These are phyloP conservation scores for Platyrinchus mystaceus DNA, from an alignment of 2,797 vertebrate genomes.

Conservation along the genomic window DNA sequence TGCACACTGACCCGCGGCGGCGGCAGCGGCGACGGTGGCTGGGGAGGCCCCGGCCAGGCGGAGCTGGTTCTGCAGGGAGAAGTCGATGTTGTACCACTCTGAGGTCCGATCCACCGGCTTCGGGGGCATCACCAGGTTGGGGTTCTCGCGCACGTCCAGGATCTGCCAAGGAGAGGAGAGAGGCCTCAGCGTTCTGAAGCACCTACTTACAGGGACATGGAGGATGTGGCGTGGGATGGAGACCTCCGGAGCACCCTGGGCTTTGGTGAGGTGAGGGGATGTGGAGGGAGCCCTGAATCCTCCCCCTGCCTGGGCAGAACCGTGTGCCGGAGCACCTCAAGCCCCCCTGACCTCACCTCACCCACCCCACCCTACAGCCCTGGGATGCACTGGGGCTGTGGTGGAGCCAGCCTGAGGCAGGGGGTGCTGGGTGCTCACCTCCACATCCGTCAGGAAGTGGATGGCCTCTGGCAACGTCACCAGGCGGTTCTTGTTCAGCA, in stretches of 20 bases:
- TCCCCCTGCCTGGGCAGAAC: not conserved
- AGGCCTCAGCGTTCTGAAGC: not conserved
- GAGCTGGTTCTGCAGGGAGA: constrained; percentile 97
- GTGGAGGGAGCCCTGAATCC: rapidly evolving
- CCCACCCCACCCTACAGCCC: not conserved
- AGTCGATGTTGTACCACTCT: constrained; percentile 99
- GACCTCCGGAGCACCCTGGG: rapidly evolving
- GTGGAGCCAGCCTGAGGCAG: not conserved
- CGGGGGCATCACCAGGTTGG: constrained; percentile 95
- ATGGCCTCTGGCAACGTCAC: constrained; percentile 94
- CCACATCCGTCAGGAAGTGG: constrained; percentile 90
- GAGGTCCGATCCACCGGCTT: constrained; percentile 87
- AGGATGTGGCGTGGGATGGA: not conserved
- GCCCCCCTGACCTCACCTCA: not conserved
- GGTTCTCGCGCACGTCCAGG: constrained; percentile 95
- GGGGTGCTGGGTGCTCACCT: constrained; percentile 75
- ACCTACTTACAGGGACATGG: rapidly evolving
- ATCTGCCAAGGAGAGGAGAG: constrained; percentile 72
- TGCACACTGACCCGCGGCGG: constrained; percentile 71
- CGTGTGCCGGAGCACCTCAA: rapidly evolving
- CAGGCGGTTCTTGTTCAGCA: constrained; percentile 95
- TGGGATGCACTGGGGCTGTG: not conserved
- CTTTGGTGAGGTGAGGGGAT: not conserved
- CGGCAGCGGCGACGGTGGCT: constrained; percentile 89
- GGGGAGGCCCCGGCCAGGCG: constrained; percentile 94